Evolutionary conservation across 2,113 vertebrate genomes (phyloP).

Genomic region (Vireo altiloquus): DNA sequence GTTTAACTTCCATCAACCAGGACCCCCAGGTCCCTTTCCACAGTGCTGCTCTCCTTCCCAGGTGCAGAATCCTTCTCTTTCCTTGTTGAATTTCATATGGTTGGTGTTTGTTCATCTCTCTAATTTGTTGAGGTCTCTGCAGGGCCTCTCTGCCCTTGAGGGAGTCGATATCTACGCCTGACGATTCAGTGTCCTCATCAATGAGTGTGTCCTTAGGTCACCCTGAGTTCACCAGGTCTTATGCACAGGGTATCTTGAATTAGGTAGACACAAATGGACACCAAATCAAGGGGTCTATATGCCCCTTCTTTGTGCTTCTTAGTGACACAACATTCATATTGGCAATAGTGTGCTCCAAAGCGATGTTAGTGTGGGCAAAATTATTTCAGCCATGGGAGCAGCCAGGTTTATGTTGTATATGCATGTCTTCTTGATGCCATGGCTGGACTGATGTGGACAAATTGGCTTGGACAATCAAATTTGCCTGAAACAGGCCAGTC

Average conservation of each 20-base stretch:
- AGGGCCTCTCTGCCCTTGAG: not conserved
- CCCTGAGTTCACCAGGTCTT: not conserved
- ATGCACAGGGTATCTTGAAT: not conserved
- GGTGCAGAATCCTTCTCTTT: not conserved
- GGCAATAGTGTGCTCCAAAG: not conserved
- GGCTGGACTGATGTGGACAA: not conserved
- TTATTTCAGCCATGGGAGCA: not conserved
- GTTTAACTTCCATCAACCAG: rapidly evolving
- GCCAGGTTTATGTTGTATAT: not conserved
- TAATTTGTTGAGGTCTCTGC: not conserved
- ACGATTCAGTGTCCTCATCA: not conserved
- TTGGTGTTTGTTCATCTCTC: not conserved
- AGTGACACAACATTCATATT: not conserved
- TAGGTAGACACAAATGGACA: not conserved
- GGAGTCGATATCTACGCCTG: not conserved
- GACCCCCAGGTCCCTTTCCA: not conserved
- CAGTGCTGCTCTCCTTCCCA: not conserved
- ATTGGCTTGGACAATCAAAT: not conserved
- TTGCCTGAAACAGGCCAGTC: not conserved
- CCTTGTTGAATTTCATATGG: not conserved
- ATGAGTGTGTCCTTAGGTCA: not conserved
- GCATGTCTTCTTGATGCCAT: not conserved
- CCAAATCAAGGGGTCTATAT: not conserved
- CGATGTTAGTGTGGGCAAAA: not conserved
- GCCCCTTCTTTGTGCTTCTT: not conserved